Evolutionary conservation across 1,140 invertebrate species (phyloP).

Genomic region (Maniola jurtina): DNA sequence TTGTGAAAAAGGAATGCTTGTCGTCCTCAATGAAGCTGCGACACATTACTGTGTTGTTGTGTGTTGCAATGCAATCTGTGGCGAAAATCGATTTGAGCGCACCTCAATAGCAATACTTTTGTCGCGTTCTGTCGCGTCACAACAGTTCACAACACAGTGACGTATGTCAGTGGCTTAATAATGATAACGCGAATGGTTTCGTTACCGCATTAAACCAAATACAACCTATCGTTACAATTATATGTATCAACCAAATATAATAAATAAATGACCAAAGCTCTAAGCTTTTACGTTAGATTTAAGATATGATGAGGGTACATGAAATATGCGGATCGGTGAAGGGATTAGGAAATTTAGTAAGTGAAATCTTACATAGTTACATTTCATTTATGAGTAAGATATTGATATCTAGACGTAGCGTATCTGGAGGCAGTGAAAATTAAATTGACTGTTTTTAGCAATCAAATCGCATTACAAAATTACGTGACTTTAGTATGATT

Average conservation of each 20-base stretch:
- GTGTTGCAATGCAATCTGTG: too few species aligned
- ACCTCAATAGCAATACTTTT: too few species aligned
- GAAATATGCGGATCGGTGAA: slow-evolving; percentile 34
- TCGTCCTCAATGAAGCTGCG: background rate
- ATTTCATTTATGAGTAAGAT: slow-evolving; percentile 28
- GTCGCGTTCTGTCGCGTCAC: too few species aligned
- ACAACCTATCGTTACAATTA: slow-evolving; percentile 38
- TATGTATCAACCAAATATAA: slow-evolving; percentile 61
- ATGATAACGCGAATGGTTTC: slow-evolving; percentile 18
- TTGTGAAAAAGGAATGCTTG: slow-evolving; percentile 15
- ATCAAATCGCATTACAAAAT: too few species aligned
- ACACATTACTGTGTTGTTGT: too few species aligned
- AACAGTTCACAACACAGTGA: too few species aligned
- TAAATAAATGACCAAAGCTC: slow-evolving; percentile 69
- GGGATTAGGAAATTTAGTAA: slow-evolving; percentile 33
- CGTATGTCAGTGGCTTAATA: background rate
- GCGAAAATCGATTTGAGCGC: too few species aligned
- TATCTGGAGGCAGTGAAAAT: slow-evolving; percentile 11
- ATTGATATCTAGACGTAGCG: slow-evolving; percentile 19
- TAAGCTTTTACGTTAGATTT: slow-evolving; percentile 61
- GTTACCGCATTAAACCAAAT: slow-evolving; percentile 48
- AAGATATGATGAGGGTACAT: slow-evolving; percentile 49
- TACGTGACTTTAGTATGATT: too few species aligned
- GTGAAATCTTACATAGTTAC: slow-evolving; percentile 27
- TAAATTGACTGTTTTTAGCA: slow-evolving; percentile 4